A percentile compares a stretch with the other conserved stretches of the same genome.
Evolutionary conservation across 2,888 invertebrate genomes (phyloP).

Genomic region (Pediacus dermestoides): DNA sequence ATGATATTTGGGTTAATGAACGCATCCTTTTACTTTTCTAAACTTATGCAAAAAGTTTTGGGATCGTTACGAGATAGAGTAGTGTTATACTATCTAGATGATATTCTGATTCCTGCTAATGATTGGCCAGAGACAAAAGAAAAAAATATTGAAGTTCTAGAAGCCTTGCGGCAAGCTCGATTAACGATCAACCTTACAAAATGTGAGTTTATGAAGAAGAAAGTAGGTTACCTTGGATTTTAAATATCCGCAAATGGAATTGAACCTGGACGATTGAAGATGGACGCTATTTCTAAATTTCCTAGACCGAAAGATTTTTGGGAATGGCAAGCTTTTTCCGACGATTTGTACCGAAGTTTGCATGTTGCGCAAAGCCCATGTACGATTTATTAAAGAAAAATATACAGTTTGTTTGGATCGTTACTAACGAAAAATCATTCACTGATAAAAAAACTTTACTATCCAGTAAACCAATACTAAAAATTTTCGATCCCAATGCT

Average conservation of each 20-base stretch:
- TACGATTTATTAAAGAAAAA: not conserved
- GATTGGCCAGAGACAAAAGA: slow-evolving; percentile 8
- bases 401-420: not conserved
- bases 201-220: slow-evolving; percentile 28
- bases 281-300: slow-evolving; percentile 11
- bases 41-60: slow-evolving; percentile 22
- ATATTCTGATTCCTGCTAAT: slow-evolving; percentile 20
- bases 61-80: slow-evolving; percentile 23
- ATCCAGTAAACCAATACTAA: slow-evolving; percentile 14
- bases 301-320: slow-evolving; percentile 18
- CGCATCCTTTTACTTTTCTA: slow-evolving; percentile 18
- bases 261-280: slow-evolving; percentile 10
- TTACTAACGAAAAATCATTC: not conserved
- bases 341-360: slow-evolving; percentile 14
- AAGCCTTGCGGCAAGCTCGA: slow-evolving; percentile 23
- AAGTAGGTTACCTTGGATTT: slow-evolving; percentile 13
- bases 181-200: slow-evolving; percentile 36
- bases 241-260: slow-evolving; percentile 6
- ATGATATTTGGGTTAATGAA: slow-evolving; percentile 34
- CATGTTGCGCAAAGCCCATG: not conserved
- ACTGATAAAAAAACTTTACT: not conserved
- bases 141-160: slow-evolving; percentile 1
- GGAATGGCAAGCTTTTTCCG: slow-evolving; percentile 23
- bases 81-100: slow-evolving; percentile 30
- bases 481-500: slow-evolving; percentile 19